A percentile compares a stretch with the other conserved stretches of the same genome.
Evolutionary conservation across 2,888 invertebrate genomes (phyloP).

Genomic region (Pantelozetes paolii): DNA sequence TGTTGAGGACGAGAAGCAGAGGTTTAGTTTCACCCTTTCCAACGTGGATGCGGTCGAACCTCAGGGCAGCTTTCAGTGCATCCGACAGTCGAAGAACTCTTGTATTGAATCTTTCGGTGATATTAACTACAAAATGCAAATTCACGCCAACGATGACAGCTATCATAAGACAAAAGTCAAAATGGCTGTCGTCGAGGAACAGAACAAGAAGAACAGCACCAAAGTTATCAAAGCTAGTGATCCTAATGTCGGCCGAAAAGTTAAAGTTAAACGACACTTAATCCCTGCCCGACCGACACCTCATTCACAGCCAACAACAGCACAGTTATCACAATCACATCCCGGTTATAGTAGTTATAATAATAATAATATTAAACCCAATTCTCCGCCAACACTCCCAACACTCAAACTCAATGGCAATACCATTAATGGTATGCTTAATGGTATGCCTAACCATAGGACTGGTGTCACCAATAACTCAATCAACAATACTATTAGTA

Average conservation of each 20-base stretch:
- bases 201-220: slow-evolving; percentile 88
- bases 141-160: slow-evolving; percentile 91
- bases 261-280: slow-evolving; percentile 64
- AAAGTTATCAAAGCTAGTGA: slow-evolving; percentile 88
- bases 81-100: slow-evolving; percentile 59
- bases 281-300: neutral
- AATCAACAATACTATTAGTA: slow-evolving; percentile 1
- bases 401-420: slow-evolving; percentile 32
- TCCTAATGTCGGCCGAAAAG: slow-evolving; percentile 80
- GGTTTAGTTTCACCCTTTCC: slow-evolving; percentile 46
- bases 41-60: slow-evolving; percentile 48
- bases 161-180: slow-evolving; percentile 86
- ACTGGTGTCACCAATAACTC: neutral
- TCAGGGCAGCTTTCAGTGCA: slow-evolving; percentile 89
- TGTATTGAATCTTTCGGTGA: slow-evolving; percentile 76
- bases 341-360: slow-evolving; percentile 15
- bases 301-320: slow-evolving; percentile 24
- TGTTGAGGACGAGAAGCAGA: slow-evolving; percentile 37
- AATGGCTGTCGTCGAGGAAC: slow-evolving; percentile 80
- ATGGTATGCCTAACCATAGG: slow-evolving; percentile 30
- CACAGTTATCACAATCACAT: slow-evolving; percentile 4
- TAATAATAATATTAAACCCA: slow-evolving; percentile 6
- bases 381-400: slow-evolving; percentile 36
- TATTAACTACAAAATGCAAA: slow-evolving; percentile 79
- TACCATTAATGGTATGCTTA: slow-evolving; percentile 36